Base-by-base conservation (phyloP, 2,113 vertebrate species). In the Microcebus lehilahytsara region DNA sequence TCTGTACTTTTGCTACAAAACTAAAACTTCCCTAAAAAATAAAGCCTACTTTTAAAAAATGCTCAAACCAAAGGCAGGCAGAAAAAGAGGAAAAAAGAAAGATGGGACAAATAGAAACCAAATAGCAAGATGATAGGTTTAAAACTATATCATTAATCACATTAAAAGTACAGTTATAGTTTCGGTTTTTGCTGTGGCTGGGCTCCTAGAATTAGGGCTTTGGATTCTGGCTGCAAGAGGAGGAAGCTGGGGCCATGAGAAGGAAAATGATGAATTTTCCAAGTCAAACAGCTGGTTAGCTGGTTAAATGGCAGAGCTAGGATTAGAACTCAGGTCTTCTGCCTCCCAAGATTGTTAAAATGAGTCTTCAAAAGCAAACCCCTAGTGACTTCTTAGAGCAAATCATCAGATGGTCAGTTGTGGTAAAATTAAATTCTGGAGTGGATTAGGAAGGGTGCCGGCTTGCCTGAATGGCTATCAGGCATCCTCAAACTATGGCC, bases 301-400 rank as follows among this genome's bases (percentile, higher is more conserved):
- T 60, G 37, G 32, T 60, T 81, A 81, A 81, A 25, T 60, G 40
- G 37, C 53, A 81, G 34, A 81, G 78, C 20, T 40, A 16, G 78
- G 53, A 81, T 80, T 37, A 58, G 22, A 27, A 81, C 23, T 60
- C n/a, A 60, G 56, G 23, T 60, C 27, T 30, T n/a, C 79, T 80
- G n/a, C n/a, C n/a, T 40, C n/a, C 23, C 34, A 71, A 49, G 51
- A 91, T 77, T 17, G 53, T 78, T 85, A 99, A 95, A 92, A 99
- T 99, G 99, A 99, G 99, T 97, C 97, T 99, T 49, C 98, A 99
- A 40, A 99, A 99, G 93, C 99, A 99, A 96, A 99, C 99, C 10
- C 99, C 99, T 2, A 99, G 99, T 96, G 99, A 99, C 98, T 99
- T 99, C 84, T 98, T 99, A 94, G 99, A 99, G 98, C 99, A 99